phyloP scores from a whole-genome alignment of 2,113 vertebrate species.

The Caranx melampygus region DNA sequence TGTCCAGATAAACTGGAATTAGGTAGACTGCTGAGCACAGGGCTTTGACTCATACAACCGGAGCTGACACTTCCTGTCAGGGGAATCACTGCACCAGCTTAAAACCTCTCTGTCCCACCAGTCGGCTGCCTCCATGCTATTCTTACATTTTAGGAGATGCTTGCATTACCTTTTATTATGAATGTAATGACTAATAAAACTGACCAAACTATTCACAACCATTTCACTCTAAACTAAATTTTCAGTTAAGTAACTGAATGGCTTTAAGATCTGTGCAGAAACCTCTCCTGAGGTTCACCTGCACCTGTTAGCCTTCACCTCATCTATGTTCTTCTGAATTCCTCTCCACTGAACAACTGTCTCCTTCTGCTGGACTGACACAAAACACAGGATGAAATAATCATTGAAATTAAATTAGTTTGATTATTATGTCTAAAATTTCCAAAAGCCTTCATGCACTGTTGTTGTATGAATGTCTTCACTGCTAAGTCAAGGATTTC shows the following conservation, averaged over 20 bases:
- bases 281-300: background rate
- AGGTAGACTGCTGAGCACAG: constrained; percentile 49
- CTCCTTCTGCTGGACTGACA: too few relatives aligned
- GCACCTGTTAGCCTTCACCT: too few relatives aligned
- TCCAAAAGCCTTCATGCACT: too few relatives aligned
- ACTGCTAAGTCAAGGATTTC: too few relatives aligned
- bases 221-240: too few relatives aligned
- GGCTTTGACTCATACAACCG: constrained; percentile 21
- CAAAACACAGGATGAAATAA: too few relatives aligned
- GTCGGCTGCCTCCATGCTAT: background rate
- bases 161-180: background rate
- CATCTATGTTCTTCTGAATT: background rate
- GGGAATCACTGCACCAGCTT: background rate
- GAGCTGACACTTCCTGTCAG: constrained; percentile 39
- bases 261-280: background rate
- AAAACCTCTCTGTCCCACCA: constrained; percentile 17
- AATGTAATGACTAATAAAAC: background rate
- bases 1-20: constrained; percentile 32
- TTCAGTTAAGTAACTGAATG: background rate
- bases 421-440: too few relatives aligned
- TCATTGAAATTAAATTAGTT: too few relatives aligned
- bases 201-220: background rate
- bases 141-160: background rate
- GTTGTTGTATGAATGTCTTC: too few relatives aligned
- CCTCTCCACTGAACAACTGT: too few relatives aligned